Evolutionary conservation across 2,888 invertebrate species (phyloP).

Genomic region (Microdon myrmicae): DNA sequence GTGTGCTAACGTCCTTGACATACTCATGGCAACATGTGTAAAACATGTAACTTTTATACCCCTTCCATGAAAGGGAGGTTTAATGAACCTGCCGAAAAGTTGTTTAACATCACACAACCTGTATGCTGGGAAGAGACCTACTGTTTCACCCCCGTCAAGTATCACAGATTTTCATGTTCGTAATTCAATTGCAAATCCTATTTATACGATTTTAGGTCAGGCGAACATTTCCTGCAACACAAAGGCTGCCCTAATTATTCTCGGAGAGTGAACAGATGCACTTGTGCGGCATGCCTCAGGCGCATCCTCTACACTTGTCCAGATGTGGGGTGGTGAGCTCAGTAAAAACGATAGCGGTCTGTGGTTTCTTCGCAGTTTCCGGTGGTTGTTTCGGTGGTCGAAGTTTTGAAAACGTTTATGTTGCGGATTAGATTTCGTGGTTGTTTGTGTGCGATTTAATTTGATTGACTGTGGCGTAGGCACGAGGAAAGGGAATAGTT

Average conservation of each 20-base stretch:
- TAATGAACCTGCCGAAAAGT: conserved; percentile 19
- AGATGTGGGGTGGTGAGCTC: conserved; percentile 27
- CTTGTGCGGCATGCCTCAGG: conserved; percentile 18
- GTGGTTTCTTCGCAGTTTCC: conserved; percentile 31
- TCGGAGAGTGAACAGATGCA: conserved; percentile 45
- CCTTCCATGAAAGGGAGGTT: not conserved
- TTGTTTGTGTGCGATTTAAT: too few relatives aligned
- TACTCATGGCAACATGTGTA: conserved; percentile 6
- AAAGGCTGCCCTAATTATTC: conserved; percentile 37
- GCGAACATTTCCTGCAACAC: conserved; percentile 7
- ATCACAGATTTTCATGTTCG: conserved; percentile 41
- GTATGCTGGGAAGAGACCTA: too few relatives aligned
- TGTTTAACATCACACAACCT: conserved; percentile 2
- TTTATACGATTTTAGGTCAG: conserved; percentile 27
- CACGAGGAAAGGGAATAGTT: too few relatives aligned
- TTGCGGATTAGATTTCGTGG: conserved; percentile 3
- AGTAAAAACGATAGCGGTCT: conserved; percentile 16
- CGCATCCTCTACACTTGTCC: conserved; percentile 39
- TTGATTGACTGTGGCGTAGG: too few relatives aligned
- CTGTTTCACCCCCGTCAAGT: too few relatives aligned
- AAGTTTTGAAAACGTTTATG: too few relatives aligned
- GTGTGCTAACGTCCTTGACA: conserved; percentile 41
- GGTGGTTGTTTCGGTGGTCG: conserved; percentile 22
- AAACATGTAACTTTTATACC: not conserved
- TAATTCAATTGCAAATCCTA: too few relatives aligned